Evolutionary conservation across 2,888 invertebrate genomes (phyloP).

Genomic region (Aleiodes testaceus): DNA sequence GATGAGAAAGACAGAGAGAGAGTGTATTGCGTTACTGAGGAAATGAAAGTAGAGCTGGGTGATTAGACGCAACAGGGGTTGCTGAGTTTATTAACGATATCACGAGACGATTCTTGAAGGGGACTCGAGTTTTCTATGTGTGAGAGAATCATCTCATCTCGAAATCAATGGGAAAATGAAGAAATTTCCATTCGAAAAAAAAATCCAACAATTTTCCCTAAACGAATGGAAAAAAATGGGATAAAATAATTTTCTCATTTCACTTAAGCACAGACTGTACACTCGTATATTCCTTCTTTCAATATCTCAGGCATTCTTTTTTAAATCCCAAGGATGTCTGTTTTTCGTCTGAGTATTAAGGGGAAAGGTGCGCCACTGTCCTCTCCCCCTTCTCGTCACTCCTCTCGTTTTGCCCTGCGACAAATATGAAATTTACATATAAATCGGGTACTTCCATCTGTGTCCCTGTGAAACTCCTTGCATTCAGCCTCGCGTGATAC

Average conservation of each 20-base stretch:
- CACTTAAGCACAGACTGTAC: not conserved
- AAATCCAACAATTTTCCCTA: too few relatives aligned
- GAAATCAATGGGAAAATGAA: too few relatives aligned
- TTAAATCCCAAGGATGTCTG: slow-evolving; percentile 22
- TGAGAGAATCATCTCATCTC: too few relatives aligned
- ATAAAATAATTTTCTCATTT: slow-evolving; percentile 3
- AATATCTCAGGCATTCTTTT: slow-evolving; percentile 20
- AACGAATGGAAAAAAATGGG: not conserved
- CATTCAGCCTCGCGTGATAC: slow-evolving; percentile 66
- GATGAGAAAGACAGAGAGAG: slow-evolving; percentile 31
- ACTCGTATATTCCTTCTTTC: slow-evolving; percentile 16
- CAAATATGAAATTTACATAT: slow-evolving; percentile 81
- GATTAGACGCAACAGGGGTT: slow-evolving; percentile 70
- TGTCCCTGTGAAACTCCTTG: slow-evolving; percentile 66
- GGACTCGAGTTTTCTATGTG: not conserved
- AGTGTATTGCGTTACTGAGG: slow-evolving; percentile 49
- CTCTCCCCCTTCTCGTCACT: slow-evolving; percentile 32
- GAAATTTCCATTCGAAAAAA: too few relatives aligned
- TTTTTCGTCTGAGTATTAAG: slow-evolving; percentile 33
- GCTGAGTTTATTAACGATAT: slow-evolving; percentile 70
- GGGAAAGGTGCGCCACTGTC: slow-evolving; percentile 30
- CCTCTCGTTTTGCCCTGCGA: slow-evolving; percentile 67
- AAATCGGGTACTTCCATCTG: slow-evolving; percentile 81
- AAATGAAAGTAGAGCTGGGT: slow-evolving; percentile 57
- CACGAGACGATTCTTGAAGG: slow-evolving; percentile 36